phyloP scores from a whole-genome alignment of 2,888 invertebrate genomes.

The Acleris emargana region DNA sequence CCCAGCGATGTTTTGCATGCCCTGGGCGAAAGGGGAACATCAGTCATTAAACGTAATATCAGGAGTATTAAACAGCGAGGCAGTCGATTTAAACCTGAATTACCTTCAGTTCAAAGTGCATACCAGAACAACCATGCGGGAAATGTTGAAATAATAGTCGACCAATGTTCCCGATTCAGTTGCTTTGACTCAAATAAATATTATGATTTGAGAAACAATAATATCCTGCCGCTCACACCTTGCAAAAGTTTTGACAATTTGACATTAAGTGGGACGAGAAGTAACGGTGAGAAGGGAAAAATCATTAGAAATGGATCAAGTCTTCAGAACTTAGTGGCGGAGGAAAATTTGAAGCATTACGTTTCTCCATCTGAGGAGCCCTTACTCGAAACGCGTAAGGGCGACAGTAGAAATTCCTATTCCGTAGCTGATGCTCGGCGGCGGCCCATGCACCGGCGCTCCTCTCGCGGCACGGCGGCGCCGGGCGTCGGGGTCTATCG shows the following conservation, averaged over 20 bases:
- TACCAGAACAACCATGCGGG: conserved; percentile 47
- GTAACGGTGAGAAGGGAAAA: conserved; percentile 51
- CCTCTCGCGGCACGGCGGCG: conserved; percentile 59
- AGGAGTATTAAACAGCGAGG: conserved; percentile 71
- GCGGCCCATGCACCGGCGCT: conserved; percentile 57
- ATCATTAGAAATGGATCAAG: conserved; percentile 64
- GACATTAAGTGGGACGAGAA: conserved; percentile 59
- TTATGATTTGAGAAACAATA: conserved; percentile 72
- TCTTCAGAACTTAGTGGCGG: conserved; percentile 71
- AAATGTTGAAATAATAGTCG: conserved; percentile 42
- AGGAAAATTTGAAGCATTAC: conserved; percentile 68
- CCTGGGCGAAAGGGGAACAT: conserved; percentile 70
- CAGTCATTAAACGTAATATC: conserved; percentile 73
- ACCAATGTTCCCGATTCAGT: conserved; percentile 69
- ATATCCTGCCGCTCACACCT: conserved; percentile 60
- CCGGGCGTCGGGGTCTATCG: conserved; percentile 75
- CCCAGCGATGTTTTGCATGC: conserved; percentile 64
- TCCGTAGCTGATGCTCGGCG: conserved; percentile 67
- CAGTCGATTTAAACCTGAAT: conserved; percentile 59
- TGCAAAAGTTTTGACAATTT: conserved; percentile 80
- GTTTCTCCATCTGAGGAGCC: conserved; percentile 61
- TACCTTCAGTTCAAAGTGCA: conserved; percentile 45
- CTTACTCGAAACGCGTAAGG: conserved; percentile 48
- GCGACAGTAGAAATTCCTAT: conserved; percentile 68
- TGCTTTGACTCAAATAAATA: conserved; percentile 69